These are phyloP conservation scores for Ictalurus furcatus DNA, from an alignment of 2,113 vertebrate genomes.

Conservation along the genomic window DNA sequence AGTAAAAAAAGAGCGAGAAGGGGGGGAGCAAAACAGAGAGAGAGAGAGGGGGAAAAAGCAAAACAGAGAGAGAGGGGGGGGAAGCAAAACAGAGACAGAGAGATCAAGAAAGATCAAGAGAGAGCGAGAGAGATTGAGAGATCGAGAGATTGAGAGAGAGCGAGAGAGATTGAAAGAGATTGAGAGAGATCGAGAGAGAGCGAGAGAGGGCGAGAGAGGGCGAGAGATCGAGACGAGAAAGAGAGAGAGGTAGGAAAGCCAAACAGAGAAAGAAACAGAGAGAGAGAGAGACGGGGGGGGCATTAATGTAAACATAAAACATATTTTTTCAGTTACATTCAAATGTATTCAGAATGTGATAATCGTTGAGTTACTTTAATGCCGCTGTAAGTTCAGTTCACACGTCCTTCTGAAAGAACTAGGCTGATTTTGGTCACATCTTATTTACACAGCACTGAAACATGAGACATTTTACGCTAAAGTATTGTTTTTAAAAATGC, in stretches of 20 bases:
- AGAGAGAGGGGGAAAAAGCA: too few relatives aligned
- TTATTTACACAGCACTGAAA: background rate
- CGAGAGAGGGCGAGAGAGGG: slow-evolving; percentile 53
- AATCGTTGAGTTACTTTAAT: background rate
- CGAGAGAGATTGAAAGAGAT: slow-evolving; percentile 50
- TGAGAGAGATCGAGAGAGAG: slow-evolving; percentile 12
- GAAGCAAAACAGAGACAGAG: too few relatives aligned
- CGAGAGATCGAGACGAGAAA: slow-evolving; percentile 24
- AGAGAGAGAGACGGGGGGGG: slow-evolving; percentile 42
- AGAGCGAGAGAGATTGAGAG: too few relatives aligned
- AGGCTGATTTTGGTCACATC: too few relatives aligned
- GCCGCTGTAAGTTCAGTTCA: background rate
- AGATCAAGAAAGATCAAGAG: too few relatives aligned
- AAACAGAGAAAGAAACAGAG: slow-evolving; percentile 52
- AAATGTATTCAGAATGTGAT: background rate
- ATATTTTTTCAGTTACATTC: background rate
- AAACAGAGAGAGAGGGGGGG: too few relatives aligned
- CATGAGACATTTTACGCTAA: background rate
- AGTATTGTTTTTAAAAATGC: background rate
- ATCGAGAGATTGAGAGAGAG: too few relatives aligned
- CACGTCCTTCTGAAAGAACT: background rate
- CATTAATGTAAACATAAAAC: background rate
- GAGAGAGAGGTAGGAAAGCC: slow-evolving; percentile 17
- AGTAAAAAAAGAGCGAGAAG: background rate
- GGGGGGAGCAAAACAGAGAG: background rate